Base-by-base conservation (phyloP, 2,113 vertebrate species). In the Erythrolamprus reginae region DNA sequence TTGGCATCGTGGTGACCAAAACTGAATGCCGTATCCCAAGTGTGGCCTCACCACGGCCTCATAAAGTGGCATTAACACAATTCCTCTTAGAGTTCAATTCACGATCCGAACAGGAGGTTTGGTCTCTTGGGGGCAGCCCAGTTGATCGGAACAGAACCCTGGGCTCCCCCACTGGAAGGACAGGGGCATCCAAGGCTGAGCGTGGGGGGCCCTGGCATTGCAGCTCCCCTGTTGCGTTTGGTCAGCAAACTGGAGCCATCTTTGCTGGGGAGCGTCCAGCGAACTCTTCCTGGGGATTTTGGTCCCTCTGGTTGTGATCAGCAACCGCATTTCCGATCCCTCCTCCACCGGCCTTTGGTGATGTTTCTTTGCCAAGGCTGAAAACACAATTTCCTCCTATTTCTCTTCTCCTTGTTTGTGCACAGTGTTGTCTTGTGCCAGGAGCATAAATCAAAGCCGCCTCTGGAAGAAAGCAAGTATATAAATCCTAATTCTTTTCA, bases 401-500 rank as follows among this genome's bases (percentile, higher is more conserved):
- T 38, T 84, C 42, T 55, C 21, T 24, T 56, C 82, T 87, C 0
- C 4, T 0, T 53, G 26, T 82, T 33, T 82, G 28, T 28, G 28
- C 1, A 8, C 82, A 28, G 19, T 28, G 85, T 23, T 82, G 23
- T 53, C n/a, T 86, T 23, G 26, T 1, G 7, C 70, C 19, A 3
- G 51, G 86, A 70, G 90, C 89, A 13, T 24, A 4, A 26, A 0
- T 0, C 65, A 90, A 84, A 88, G 9, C 86, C 23, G 89, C 45
- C n/a, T 13, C 5, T 15, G 61, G 77, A 21, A 47, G 0, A 0
- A 82, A 3, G 48, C 33, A 84, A 28, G 86, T 0, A 0, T 4
- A 87, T 88, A 4, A 6, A 4, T 45, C 85, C 53, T 87, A 52
- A 89, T 89, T 92, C 88, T 77, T 77, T 50, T 21, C 23, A 4